Base-by-base conservation (phyloP, 2,797 vertebrate species). In the Neostethus bicornis region DNA sequence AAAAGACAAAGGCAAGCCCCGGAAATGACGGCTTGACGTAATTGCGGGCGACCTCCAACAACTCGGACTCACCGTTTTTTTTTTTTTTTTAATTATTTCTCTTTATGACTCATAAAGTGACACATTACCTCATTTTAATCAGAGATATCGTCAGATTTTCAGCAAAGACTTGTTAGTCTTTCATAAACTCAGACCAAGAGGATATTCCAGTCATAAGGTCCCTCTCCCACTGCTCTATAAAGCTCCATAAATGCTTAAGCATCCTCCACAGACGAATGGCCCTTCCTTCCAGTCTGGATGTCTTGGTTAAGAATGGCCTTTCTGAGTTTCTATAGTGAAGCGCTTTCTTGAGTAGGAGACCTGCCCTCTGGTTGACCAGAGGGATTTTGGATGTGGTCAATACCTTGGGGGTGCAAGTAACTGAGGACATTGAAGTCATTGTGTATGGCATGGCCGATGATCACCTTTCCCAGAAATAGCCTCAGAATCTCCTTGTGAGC, bases 191-290 rank as follows among this genome's bases (percentile, higher is more conserved):
- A 10, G 34, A 7, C 45, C 63, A 44, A 14, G 20, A 43, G 51
- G 21, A 13, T 43, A 35, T 25, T 2, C 26, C 57, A 46, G 72
- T 71, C 12, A 53, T 60, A 58, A 98, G 84, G 4, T 72, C 80
- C 49, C 70, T 80, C 80, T 98, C 96, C 94, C 53, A 97, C 91
- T 83, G 93, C 62, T 53, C 91, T 95, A 88, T 95, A 98, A n/a
- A 98, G 93, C 55, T 97, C 93, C 95, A 97, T 97, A 4, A 95
- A 94, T 66, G 95, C 94, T 63, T 64, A 88, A 37, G 95, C 96
- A 0, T 98, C 96, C 76, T 98, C 96, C 49, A 96, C 95, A 0
- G 96, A 98, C 5, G 93, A 97, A 71, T 98, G 96, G 0, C 96
- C 95, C 0, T 63, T 79, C 7, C 3, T 91, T 17, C 94, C 95